phyloP scores from a whole-genome alignment of 2,888 invertebrate genomes.

The Ennomos quercinarius region DNA sequence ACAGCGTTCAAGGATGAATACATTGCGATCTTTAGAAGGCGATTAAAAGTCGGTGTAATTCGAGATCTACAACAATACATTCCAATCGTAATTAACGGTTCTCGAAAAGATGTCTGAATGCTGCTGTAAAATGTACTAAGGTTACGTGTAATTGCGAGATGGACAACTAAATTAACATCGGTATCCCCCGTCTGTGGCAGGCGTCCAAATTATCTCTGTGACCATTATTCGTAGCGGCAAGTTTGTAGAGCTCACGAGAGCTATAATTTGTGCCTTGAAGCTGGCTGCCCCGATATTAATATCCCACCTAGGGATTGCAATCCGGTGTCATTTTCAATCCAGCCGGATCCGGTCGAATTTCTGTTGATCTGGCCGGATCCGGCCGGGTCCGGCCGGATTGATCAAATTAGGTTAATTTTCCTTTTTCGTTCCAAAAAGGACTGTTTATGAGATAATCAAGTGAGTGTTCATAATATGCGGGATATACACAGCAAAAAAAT shows the following conservation, averaged over 20 bases:
- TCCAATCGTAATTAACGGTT: slow-evolving; percentile 12
- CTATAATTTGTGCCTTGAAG: slow-evolving; percentile 20
- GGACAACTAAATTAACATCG: slow-evolving; percentile 37
- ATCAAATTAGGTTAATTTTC: too few relatives aligned
- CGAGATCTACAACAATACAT: slow-evolving; percentile 17
- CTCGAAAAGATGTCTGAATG: slow-evolving; percentile 16
- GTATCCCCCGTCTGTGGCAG: slow-evolving; percentile 38
- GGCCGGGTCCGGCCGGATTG: too few relatives aligned
- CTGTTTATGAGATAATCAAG: too few relatives aligned
- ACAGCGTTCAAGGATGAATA: neutral
- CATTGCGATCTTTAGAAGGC: too few relatives aligned
- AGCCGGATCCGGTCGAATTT: too few relatives aligned
- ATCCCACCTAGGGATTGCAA: too few relatives aligned
- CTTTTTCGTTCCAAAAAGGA: too few relatives aligned
- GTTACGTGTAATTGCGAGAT: slow-evolving; percentile 27
- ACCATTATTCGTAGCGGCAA: slow-evolving; percentile 35
- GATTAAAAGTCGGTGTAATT: slow-evolving; percentile 6
- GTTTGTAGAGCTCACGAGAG: slow-evolving; percentile 20
- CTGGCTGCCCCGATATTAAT: slow-evolving; percentile 11
- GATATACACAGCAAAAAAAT: too few relatives aligned
- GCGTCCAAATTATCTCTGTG: slow-evolving; percentile 37
- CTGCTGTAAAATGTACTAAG: slow-evolving; percentile 21
- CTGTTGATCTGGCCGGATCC: too few relatives aligned
- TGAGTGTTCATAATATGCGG: too few relatives aligned
- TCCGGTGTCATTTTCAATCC: too few relatives aligned